Conservation (phyloP, 2,888 invertebrate species). For the Xestia sexstrigata region DNA sequence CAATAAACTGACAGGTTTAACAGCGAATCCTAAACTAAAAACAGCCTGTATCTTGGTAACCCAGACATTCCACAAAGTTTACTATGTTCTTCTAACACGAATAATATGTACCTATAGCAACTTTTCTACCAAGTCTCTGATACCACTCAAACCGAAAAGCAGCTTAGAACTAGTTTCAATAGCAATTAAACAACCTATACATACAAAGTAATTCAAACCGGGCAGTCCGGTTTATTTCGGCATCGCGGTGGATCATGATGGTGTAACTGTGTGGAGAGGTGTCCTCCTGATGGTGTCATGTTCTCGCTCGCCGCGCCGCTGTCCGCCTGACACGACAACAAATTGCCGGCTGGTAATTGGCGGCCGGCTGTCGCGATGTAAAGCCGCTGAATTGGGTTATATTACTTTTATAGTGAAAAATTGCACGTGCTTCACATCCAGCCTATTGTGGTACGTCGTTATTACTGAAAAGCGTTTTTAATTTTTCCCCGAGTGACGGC, state of each 20-base stretch:
- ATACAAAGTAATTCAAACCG: slow-evolving; percentile 13
- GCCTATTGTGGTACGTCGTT: slow-evolving; percentile 56
- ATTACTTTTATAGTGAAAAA: slow-evolving; percentile 74
- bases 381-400: slow-evolving; percentile 70
- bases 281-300: slow-evolving; percentile 70
- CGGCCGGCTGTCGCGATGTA: slow-evolving; percentile 73
- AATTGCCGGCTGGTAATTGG: slow-evolving; percentile 80
- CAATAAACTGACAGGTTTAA: not conserved
- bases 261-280: slow-evolving; percentile 51
- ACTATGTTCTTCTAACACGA: not conserved
- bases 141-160: not conserved
- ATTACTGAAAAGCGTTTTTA: slow-evolving; percentile 59
- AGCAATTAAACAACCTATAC: slow-evolving; percentile 1
- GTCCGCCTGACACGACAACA: slow-evolving; percentile 77
- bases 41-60: not conserved
- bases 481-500: slow-evolving; percentile 51
- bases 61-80: not conserved
- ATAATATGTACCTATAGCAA: not conserved
- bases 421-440: slow-evolving; percentile 64
- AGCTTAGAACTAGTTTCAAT: not conserved
- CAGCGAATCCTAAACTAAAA: not conserved
- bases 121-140: not conserved
- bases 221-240: slow-evolving; percentile 28
- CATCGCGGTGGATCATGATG: slow-evolving; percentile 47
- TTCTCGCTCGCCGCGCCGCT: slow-evolving; percentile 64